Evolutionary conservation across 2,113 vertebrate species (phyloP).

Genomic region (Phalacrocorax carbo): DNA sequence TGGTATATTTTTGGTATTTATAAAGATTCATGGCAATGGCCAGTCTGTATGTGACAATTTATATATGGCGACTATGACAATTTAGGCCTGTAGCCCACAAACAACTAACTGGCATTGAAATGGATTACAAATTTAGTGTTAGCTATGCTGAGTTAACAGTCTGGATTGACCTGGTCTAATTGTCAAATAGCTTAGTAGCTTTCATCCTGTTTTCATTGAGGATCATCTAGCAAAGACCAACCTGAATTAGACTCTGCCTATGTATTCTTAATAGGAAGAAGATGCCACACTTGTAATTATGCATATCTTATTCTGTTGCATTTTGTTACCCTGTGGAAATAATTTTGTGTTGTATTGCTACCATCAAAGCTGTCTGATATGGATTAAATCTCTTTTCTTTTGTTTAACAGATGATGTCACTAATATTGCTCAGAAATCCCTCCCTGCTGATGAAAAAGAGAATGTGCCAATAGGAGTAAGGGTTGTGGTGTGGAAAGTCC

Average conservation of each 20-base stretch:
- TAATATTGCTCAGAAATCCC: background rate
- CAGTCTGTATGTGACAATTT: background rate
- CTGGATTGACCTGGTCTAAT: background rate
- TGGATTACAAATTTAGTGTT: background rate
- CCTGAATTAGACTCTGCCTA: background rate
- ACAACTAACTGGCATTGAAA: background rate
- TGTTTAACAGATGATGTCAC: constrained; percentile 45
- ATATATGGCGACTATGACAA: background rate
- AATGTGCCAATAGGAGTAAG: background rate
- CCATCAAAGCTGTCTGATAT: background rate
- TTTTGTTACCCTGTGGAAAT: background rate
- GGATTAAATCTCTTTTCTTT: background rate
- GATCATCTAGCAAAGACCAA: background rate
- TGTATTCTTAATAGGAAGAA: background rate
- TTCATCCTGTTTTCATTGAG: background rate
- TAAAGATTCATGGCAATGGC: background rate
- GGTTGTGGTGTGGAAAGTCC: background rate
- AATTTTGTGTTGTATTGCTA: background rate
- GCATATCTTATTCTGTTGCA: background rate
- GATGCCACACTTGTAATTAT: background rate
- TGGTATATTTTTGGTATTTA: background rate
- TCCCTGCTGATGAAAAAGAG: background rate
- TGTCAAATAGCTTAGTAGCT: background rate
- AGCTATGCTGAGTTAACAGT: background rate
- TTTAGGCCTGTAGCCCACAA: background rate